Base-by-base conservation (phyloP, 2,888 invertebrate genomes). In the Thera obeliscata region DNA sequence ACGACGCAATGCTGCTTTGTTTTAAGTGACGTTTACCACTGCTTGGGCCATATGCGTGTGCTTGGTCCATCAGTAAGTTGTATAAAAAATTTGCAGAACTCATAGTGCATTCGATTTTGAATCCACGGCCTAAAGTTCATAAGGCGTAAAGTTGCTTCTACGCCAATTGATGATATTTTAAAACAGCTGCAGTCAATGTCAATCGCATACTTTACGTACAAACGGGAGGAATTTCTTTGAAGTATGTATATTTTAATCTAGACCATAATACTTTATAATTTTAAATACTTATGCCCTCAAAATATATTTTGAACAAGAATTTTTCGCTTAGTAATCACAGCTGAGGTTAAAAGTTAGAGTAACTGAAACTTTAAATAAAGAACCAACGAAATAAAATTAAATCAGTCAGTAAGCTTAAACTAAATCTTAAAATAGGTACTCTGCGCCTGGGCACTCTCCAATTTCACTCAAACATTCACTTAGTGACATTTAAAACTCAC, bases 391-490 rank as follows among this genome's bases (percentile, higher is more conserved):
- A 49, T 46, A n/a, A 69, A 56, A 33, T 56, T 58, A 49, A 46
- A 49, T 22, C 22, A 22, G 22, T 22, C 22, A 22, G 22, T 22
- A 22, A 22, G 22, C 22, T 22, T 22, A 22, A 22, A 22, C 22
- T 22, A 66, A 65, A 70, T 79, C 77, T 77, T 43, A 76, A 80
- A 82, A 80, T 82, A 82, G 78, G 22, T 22, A 59, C 58, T 77
- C 60, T 74, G 76, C 76, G 76, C 69, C 78, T 77, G 79, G 77
- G 78, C 77, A 77, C 75, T 81, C 79, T 82, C 80, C 78, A 74
- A 79, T 80, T 80, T 78, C 81, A 82, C 69, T 65, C 67, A 59
- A 46, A 60, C 60, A 70, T 58, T 54, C 59, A 67, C 52, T 61
- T 61, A 62, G 35, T 38, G 12, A 63, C 67, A 61, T 59, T 68